phyloP scores from a whole-genome alignment of 1,140 invertebrate species.

The Heterodera carotae region DNA sequence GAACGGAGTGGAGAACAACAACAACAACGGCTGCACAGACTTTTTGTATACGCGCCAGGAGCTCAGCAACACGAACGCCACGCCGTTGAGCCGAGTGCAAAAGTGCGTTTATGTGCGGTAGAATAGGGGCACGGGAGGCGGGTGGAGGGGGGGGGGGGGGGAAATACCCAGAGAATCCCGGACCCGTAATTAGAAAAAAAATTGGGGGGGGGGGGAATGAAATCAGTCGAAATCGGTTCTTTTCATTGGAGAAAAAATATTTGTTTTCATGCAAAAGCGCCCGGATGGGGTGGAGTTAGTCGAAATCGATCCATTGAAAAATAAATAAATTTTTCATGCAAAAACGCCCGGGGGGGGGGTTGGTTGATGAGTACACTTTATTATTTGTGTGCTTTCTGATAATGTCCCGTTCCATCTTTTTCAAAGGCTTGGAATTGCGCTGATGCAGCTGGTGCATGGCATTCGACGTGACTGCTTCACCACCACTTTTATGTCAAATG shows the following conservation, averaged over 20 bases:
- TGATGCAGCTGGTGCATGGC: conserved; percentile 24
- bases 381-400: not conserved
- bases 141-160: not conserved
- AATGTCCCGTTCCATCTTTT: too few relatives aligned
- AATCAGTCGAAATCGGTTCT: too few relatives aligned
- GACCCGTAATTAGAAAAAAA: too few relatives aligned
- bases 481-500: not conserved
- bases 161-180: conserved; percentile 2
- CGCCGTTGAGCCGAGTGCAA: not conserved
- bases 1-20: not conserved
- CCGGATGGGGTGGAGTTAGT: too few relatives aligned
- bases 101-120: too few relatives aligned
- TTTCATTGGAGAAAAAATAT: too few relatives aligned
- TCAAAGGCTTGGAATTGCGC: conserved; percentile 10
- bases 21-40: not conserved
- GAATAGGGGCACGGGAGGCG: too few relatives aligned
- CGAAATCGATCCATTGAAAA: too few relatives aligned
- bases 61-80: not conserved
- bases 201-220: too few relatives aligned
- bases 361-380: not conserved
- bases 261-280: too few relatives aligned
- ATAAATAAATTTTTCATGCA: too few relatives aligned
- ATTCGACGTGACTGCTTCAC: conserved; percentile 13
- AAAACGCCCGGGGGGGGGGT: too few relatives aligned
- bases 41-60: not conserved